These are phyloP conservation scores for Carlito syrichta DNA, from an alignment of 2,113 vertebrate genomes.

Conservation along the genomic window DNA sequence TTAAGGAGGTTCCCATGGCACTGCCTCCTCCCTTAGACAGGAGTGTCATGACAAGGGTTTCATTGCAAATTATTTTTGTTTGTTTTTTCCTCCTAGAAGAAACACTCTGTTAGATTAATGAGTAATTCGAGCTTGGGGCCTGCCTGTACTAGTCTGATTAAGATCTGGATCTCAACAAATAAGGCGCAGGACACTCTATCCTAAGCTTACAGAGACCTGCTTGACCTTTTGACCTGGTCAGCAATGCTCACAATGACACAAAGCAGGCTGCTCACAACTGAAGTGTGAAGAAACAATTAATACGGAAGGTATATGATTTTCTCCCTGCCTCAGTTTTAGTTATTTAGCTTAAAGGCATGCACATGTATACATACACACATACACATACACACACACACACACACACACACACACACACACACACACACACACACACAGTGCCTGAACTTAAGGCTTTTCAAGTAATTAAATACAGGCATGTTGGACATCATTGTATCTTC, in stretches of 20 bases:
- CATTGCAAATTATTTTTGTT: not conserved
- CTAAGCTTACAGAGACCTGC: not conserved
- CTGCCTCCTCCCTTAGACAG: not conserved
- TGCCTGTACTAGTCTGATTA: not conserved
- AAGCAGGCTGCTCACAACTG: not conserved
- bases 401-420: not conserved
- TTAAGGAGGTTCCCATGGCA: not conserved
- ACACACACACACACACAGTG: not conserved
- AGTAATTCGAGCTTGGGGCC: not conserved
- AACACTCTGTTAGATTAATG: slow-evolving; percentile 8
- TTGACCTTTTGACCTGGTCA: not conserved
- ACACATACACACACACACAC: too few relatives aligned
- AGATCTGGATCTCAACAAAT: not conserved
- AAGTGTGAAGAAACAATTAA: not conserved
- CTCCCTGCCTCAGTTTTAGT: not conserved
- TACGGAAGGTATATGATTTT: not conserved
- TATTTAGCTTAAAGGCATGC: not conserved
- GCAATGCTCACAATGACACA: not conserved
- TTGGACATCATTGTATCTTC: not conserved
- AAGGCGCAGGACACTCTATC: not conserved
- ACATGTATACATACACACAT: rapidly evolving
- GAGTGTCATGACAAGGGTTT: not conserved
- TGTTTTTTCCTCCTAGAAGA: not conserved
- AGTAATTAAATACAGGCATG: not conserved
- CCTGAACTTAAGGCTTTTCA: slow-evolving; percentile 19